Percentiles rank a stretch among this genome's conserved stretches.
Conservation (phyloP, 2,888 invertebrate species). For the Drosophila crucigera region DNA sequence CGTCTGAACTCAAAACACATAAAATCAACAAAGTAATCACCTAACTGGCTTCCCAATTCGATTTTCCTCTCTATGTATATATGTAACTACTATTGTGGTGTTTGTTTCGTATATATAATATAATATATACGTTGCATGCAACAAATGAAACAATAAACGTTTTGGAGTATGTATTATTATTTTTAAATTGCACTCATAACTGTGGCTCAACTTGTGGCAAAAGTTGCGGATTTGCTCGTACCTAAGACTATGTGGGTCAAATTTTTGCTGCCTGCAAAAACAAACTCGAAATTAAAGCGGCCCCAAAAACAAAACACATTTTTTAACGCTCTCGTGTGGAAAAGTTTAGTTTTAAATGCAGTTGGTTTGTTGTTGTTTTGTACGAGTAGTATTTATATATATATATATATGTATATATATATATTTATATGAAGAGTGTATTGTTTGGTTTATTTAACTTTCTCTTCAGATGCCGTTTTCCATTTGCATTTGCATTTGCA, state of each 20-base stretch:
- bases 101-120: slow-evolving; percentile 10
- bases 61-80: slow-evolving; percentile 16
- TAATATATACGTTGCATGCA: slow-evolving; percentile 33
- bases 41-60: slow-evolving; percentile 19
- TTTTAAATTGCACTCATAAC: slow-evolving; percentile 53
- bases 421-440: slow-evolving; percentile 53
- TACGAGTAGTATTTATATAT: slow-evolving; percentile 45
- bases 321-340: slow-evolving; percentile 46
- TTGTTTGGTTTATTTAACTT: slow-evolving; percentile 21
- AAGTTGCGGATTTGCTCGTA: slow-evolving; percentile 24
- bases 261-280: slow-evolving; percentile 21
- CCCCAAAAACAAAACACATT: slow-evolving; percentile 28
- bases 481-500: slow-evolving; percentile 6
- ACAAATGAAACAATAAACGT: slow-evolving; percentile 59
- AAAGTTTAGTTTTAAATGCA: slow-evolving; percentile 70
- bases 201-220: slow-evolving; percentile 42
- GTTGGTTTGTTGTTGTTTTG: slow-evolving; percentile 57
- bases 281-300: slow-evolving; percentile 26
- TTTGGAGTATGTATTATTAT: slow-evolving; percentile 25
- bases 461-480: slow-evolving; percentile 40
- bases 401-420: neutral
- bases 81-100: slow-evolving; percentile 38
- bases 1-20: slow-evolving; percentile 16
- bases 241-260: slow-evolving; percentile 19
- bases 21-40: slow-evolving; percentile 48